Evolutionary conservation across 2,888 invertebrate genomes (phyloP), one percentile per base, ranked within the genome.

Genomic region (Slavum lentiscoides): DNA sequence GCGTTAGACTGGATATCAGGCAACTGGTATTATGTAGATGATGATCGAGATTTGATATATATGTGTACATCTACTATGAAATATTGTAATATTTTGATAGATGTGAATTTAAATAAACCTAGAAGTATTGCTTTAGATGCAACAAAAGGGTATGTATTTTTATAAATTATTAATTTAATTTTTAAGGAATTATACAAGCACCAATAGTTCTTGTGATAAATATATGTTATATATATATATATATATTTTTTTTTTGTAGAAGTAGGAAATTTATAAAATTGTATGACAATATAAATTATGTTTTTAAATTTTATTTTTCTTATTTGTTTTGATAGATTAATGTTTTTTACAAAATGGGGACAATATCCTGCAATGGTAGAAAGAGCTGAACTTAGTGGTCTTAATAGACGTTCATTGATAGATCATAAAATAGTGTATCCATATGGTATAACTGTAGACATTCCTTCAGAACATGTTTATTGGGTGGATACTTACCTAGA

Each of bases 21-120:
- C 84, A 94, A 94, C 88, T 95, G 94, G 94, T 96, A 95, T 88
- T 90, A 94, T 86, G 88, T 92, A 84, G 94, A 93, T 87, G 90
- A 89, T 84, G 88, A 88, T 77, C 89, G 90, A 83, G 91, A 91
- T 85, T 89, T 91, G 86, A 89, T 95, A 84, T 92, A 92, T 87
- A 88, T 92, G 84, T 95, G 95, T 87, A 89, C 89, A 82, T 87
- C 88, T 74, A 85, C 88, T 77, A 89, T 93, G 86, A 86, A 86
- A 74, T 87, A 89, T 85, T 95, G 95, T 87, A 90, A 91, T 82
- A 88, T 93, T 84, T 87, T 95, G 83, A 86, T 93, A 70, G 92
- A 93, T 86, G 88, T 89, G 81, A 89, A 90, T 84, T 88, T 93
- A 83, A 89, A 89, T 85, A 92, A 91, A 87, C 91, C 93, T 74